Base-by-base conservation (phyloP, 2,888 invertebrate genomes). In the Euplagia quadripunctaria region DNA sequence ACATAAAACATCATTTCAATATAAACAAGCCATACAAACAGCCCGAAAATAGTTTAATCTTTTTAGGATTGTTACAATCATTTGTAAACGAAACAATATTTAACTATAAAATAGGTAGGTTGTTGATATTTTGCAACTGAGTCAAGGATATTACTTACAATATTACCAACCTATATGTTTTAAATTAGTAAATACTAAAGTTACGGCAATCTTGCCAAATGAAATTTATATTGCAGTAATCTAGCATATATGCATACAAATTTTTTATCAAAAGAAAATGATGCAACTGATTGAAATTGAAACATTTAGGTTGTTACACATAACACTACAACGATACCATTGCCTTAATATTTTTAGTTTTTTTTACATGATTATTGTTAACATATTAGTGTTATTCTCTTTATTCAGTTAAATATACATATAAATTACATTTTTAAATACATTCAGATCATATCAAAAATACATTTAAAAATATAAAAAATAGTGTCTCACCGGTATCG, bases 221-320 rank as follows among this genome's bases (percentile, higher is more conserved):
- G 20, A 20, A 58, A 20, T 1, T 4, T 58, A 31, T 58, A 20
- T 20, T 20, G 20, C 20, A 12, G 5, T 20, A 58, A 20, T 20
- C 20, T 58, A 58, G 58, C 58, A 58, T 58, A 58, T 20, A 58
- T 58, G 58, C 58, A 58, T 58, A 58, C 58, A 12, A 58, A 58
- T 58, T 58, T 20, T 58, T 11, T n/a, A 58, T 58, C 11, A 20
- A 58, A n/a, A 20, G 12, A 58, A 20, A 58, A 20, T 58, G 20
- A 9, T n/a, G 20, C 20, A 58, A 58, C 20, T 12, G 58, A 20
- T 58, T 58, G 11, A 58, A 58, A 58, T 58, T n/a, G 2, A 4
- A 58, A 58, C 4, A 58, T 58, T 58, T 20, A n/a, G 17, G n/a
- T 55, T 11, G 9, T 20, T 58, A 17, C 20, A 58, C 55, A 17